Evolutionary conservation across 1,140 invertebrate species (phyloP).

Genomic region (Heliconius nattereri): DNA sequence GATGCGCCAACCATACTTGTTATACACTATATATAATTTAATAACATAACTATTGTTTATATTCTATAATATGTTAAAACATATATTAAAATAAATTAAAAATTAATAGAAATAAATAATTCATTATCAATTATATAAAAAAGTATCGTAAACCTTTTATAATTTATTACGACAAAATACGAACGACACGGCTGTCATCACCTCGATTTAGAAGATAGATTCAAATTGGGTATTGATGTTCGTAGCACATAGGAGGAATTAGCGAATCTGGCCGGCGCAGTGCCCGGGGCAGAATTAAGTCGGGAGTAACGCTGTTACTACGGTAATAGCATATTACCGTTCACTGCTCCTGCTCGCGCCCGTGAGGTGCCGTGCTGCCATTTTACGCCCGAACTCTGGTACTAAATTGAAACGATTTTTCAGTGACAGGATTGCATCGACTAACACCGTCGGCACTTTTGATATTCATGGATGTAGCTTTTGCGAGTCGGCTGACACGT

Average conservation of each 20-base stretch:
- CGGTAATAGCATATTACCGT: constrained; percentile 69
- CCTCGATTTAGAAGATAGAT: constrained; percentile 5
- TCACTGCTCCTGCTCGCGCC: constrained; percentile 46
- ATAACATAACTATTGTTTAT: too few species aligned
- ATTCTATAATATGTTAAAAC: too few species aligned
- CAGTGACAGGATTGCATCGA: constrained; percentile 68
- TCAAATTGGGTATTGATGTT: constrained; percentile 43
- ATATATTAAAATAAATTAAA: too few species aligned
- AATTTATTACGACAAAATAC: neutral
- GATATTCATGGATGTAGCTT: constrained; percentile 50
- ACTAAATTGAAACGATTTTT: constrained; percentile 75
- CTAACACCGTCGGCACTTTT: constrained; percentile 63
- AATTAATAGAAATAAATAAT: too few species aligned
- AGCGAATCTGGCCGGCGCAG: constrained; percentile 56
- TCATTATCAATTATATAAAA: neutral
- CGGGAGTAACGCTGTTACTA: constrained; percentile 73
- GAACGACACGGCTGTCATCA: neutral
- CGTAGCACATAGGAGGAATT: constrained; percentile 59
- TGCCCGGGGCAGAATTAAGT: constrained; percentile 72
- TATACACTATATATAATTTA: too few species aligned
- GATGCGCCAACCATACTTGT: too few species aligned
- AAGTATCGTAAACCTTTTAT: neutral
- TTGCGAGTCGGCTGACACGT: constrained; percentile 31
- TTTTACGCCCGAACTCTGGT: constrained; percentile 59
- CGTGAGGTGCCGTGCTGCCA: constrained; percentile 43